Conservation (phyloP, 2,888 invertebrate species). For the Tetragonisca angustula region DNA sequence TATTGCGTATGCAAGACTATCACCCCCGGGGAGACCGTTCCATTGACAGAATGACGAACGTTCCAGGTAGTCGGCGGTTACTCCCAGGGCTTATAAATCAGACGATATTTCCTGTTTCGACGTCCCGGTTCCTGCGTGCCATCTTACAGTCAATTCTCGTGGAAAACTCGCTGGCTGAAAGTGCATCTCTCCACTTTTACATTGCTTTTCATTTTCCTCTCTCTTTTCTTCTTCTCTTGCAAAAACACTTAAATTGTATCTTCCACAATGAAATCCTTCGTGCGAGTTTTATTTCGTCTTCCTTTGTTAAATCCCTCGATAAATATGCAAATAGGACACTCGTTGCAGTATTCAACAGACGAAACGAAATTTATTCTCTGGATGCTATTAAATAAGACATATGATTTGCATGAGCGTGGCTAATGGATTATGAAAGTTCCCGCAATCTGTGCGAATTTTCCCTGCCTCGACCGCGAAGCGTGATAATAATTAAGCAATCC, state of each 20-base stretch:
- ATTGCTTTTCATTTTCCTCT: background rate
- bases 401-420: background rate
- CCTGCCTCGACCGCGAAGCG: background rate
- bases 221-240: no score
- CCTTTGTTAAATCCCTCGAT: no score
- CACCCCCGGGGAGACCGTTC: conserved; percentile 56
- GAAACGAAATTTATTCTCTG: background rate
- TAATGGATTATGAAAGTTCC: background rate
- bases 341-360: no score
- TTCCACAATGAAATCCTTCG: no score
- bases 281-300: no score
- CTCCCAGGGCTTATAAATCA: conserved; percentile 68
- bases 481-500: background rate
- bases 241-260: no score
- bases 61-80: conserved; percentile 65
- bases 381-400: background rate
- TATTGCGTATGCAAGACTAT: conserved; percentile 56
- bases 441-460: background rate
- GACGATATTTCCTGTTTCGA: conserved; percentile 70
- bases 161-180: background rate
- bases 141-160: conserved; percentile 24
- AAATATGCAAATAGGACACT: no score
- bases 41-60: conserved; percentile 72
- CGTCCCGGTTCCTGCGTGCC: conserved; percentile 56
- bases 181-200: conserved; percentile 1